Conservation (phyloP, 2,888 invertebrate genomes). For the Tillus elongatus region DNA sequence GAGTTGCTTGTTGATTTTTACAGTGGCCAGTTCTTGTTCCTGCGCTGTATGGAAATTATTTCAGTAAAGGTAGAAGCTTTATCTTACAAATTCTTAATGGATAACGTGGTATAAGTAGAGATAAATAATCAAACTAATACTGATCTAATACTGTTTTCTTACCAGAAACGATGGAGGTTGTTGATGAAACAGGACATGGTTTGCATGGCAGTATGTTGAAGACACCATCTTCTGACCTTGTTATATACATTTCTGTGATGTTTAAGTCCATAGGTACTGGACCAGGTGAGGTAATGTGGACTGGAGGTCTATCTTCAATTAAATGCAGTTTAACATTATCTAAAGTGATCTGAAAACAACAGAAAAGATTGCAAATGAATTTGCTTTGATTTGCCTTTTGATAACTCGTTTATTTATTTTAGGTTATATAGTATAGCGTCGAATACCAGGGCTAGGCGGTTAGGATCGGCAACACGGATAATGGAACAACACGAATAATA, state of each 20-base stretch:
- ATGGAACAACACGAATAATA: too few species aligned
- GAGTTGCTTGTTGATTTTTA: constrained; percentile 40
- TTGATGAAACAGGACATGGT: constrained; percentile 18
- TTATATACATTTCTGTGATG: constrained; percentile 60
- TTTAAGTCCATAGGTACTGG: constrained; percentile 69
- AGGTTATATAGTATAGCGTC: too few species aligned
- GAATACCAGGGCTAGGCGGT: too few species aligned
- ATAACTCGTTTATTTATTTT: too few species aligned
- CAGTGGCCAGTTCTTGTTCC: constrained; percentile 15
- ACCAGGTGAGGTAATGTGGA: constrained; percentile 72
- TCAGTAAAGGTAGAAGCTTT: too few species aligned
- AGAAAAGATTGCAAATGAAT: not conserved
- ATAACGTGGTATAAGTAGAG: too few species aligned
- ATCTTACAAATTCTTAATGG: too few species aligned
- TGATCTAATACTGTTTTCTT: too few species aligned
- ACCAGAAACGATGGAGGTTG: constrained; percentile 22
- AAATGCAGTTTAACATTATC: constrained; percentile 68
- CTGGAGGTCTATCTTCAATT: constrained; percentile 75
- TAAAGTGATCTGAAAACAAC: constrained; percentile 52
- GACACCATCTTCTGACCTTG: constrained; percentile 64
- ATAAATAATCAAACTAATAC: too few species aligned
- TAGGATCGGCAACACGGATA: too few species aligned
- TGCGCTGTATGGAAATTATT: constrained; percentile 10
- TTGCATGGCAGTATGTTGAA: constrained; percentile 59
- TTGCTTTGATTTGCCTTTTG: not conserved